These are phyloP conservation scores for Watersipora subatra DNA, from an alignment of 1,140 invertebrate genomes.

Conservation along the genomic window DNA sequence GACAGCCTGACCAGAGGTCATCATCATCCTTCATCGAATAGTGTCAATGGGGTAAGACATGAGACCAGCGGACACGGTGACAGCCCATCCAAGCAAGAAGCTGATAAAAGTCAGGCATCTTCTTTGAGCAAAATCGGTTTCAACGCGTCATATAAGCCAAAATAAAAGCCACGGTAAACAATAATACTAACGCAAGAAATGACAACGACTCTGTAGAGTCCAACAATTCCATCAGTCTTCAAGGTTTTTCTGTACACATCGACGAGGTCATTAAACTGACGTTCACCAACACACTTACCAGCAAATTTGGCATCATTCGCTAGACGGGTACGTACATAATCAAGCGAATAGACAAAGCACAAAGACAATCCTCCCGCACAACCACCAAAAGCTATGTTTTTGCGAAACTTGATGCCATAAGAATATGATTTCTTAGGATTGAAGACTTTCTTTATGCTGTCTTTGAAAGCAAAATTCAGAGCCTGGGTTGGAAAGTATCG, in stretches of 20 bases:
- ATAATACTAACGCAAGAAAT: slow-evolving; percentile 56
- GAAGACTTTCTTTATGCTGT: slow-evolving; percentile 59
- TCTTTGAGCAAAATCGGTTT: slow-evolving; percentile 66
- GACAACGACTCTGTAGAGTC: slow-evolving; percentile 80
- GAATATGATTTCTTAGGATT: slow-evolving; percentile 27
- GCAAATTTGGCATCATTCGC: slow-evolving; percentile 47
- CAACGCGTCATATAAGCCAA: slow-evolving; percentile 85
- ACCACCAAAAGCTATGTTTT: slow-evolving; percentile 76
- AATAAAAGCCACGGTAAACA: slow-evolving; percentile 66
- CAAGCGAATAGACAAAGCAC: slow-evolving; percentile 85
- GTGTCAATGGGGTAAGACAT: slow-evolving; percentile 89
- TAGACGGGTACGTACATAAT: slow-evolving; percentile 78
- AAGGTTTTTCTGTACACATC: slow-evolving; percentile 77
- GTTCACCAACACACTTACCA: slow-evolving; percentile 57
- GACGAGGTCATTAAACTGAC: slow-evolving; percentile 72
- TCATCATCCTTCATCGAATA: slow-evolving; percentile 79
- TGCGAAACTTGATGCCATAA: slow-evolving; percentile 30
- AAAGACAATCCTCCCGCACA: slow-evolving; percentile 82
- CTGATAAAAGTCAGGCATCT: slow-evolving; percentile 68
- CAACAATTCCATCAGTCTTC: slow-evolving; percentile 68
- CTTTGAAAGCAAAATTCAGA: slow-evolving; percentile 89
- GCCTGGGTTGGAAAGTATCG: slow-evolving; percentile 86
- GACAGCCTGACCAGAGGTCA: slow-evolving; percentile 47
- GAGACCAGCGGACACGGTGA: slow-evolving; percentile 74
- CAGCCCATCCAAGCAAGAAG: slow-evolving; percentile 64